Base-by-base conservation (phyloP, 23 tunicate genomes). In the Trididemnum clinides region DNA sequence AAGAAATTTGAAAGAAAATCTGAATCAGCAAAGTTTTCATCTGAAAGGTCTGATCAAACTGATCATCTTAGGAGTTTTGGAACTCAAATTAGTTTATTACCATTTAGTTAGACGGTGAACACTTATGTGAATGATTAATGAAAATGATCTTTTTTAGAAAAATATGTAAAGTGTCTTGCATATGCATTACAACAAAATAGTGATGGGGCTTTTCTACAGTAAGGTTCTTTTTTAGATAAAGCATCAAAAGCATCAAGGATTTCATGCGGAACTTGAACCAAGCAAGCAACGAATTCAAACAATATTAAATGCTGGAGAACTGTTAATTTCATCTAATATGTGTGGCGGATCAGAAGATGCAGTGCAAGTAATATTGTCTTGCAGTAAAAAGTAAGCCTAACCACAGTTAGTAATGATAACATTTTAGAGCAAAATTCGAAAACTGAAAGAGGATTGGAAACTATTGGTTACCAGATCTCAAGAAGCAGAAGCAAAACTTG, bases 221-320 rank as follows among this genome's bases (percentile, higher is more conserved):
- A n/a, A n/a, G n/a, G 5, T 28, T 59, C 22, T 59, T 59, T 19
- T 77, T 0, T 64, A 95, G 95, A 95, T 92, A 89, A 90, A 90
- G 44, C 95, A 95, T 76, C 95, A 90, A 76, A 90, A 91, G 72
- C 97, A 96, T 71, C 89, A 91, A 51, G 99, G 93, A 22, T 96
- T 96, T 64, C 90, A 90, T 33, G 96, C 93, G 0, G 99, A 96
- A 57, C 57, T 96, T 32, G 93, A 96, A 0, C 91, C 99, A 22
- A 96, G 91, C 82, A 85, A 84, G 81, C 97, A 96, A 33, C 50
- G 99, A 32, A 85, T 91, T 33, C 71, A 86, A 1, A 80, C 84
- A 0, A 85, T 96, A 6, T 63, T 96, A 15, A 57, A 51, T 26
- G 87, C 75, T 62, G 98, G 98, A 34, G 58, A 77, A 75, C 98